Percentiles rank a stretch among this genome's conserved stretches.
phyloP scores from a whole-genome alignment of 2,113 vertebrate species.

The Psephotus haematonotus region DNA sequence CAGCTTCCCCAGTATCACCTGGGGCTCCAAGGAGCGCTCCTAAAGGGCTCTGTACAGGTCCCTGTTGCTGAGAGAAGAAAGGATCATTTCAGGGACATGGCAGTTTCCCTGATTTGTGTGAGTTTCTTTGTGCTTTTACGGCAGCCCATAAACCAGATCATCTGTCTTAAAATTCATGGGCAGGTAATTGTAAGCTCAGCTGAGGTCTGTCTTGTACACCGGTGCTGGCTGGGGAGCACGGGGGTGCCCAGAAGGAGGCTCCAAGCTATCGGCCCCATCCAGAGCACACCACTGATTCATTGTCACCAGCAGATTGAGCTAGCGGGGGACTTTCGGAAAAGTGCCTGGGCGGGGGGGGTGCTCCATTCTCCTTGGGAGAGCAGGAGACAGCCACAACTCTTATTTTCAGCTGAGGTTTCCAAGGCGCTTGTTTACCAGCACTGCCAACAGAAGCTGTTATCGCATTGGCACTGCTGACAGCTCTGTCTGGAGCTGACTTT shows the following conservation, averaged over 20 bases:
- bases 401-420: conserved; percentile 42
- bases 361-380: not conserved
- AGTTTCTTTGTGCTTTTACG: not conserved
- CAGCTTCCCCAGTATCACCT: not conserved
- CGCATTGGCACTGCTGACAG: conserved; percentile 1
- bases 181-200: not conserved
- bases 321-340: not conserved
- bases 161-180: not conserved
- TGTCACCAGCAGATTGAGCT: not conserved
- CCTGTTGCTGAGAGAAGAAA: not conserved
- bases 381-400: conserved; percentile 46
- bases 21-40: accelerated
- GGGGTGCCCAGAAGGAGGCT: accelerated
- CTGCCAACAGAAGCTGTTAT: conserved; percentile 17
- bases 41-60: not conserved
- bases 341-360: not conserved
- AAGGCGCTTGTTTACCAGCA: conserved; percentile 51
- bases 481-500: conserved; percentile 34
- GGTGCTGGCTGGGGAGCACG: not conserved
- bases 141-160: not conserved
- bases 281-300: not conserved
- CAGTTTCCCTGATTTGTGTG: conserved; percentile 1
- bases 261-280: not conserved
- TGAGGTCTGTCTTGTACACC: not conserved
- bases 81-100: not conserved